Conservation (phyloP, 2,113 vertebrate species). For the Sciurus niger region DNA sequence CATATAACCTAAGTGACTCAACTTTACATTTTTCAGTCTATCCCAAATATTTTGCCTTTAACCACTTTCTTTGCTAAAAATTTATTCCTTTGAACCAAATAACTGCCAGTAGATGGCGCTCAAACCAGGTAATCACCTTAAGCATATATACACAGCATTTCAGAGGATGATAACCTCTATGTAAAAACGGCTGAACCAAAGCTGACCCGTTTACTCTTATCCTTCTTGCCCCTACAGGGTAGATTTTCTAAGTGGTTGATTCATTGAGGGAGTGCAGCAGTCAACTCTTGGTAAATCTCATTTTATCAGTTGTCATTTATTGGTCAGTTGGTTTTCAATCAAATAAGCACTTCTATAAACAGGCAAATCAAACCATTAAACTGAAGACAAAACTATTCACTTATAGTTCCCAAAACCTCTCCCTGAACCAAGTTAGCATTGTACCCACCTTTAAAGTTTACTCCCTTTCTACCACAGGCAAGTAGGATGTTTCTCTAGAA, state of each 20-base stretch:
- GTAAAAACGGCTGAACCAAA: neutral
- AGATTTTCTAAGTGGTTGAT: neutral
- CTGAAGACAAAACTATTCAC: too few relatives aligned
- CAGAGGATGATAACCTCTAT: neutral
- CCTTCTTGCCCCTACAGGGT: too few relatives aligned
- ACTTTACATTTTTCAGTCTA: neutral
- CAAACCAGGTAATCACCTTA: neutral
- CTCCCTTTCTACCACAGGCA: too few relatives aligned
- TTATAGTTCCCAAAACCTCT: too few relatives aligned
- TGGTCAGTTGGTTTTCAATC: neutral
- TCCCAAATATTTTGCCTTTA: neutral
- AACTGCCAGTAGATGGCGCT: conserved; percentile 67
- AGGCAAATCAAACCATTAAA: too few relatives aligned
- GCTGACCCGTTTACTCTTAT: too few relatives aligned
- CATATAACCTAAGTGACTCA: too few relatives aligned
- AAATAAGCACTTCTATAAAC: neutral
- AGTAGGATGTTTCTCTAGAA: too few relatives aligned
- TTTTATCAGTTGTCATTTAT: neutral
- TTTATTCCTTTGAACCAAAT: neutral
- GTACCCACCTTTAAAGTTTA: too few relatives aligned
- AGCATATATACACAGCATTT: neutral
- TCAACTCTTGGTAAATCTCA: neutral
- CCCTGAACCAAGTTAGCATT: too few relatives aligned
- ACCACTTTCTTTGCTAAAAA: neutral
- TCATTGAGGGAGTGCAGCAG: too few relatives aligned